phyloP scores from a whole-genome alignment of 2,888 invertebrate species.

The Chloroclysta siterata region DNA sequence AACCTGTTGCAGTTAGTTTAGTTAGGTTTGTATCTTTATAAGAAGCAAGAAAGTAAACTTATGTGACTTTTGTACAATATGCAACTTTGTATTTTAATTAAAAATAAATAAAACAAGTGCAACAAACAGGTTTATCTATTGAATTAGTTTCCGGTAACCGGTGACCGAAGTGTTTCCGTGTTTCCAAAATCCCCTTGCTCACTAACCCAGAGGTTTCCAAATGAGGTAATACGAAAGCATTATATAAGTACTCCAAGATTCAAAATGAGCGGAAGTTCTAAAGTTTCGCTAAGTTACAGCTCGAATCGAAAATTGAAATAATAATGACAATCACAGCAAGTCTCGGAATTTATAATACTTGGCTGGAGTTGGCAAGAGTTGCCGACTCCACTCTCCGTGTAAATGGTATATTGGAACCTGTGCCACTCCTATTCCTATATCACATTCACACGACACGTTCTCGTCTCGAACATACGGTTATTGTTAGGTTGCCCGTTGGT shows the following conservation, averaged over 20 bases:
- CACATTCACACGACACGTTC: not conserved
- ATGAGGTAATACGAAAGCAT: no score
- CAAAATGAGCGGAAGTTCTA: slow-evolving; percentile 21
- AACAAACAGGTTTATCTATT: no score
- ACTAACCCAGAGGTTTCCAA: no score
- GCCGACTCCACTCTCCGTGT: not conserved
- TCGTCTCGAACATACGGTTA: not conserved
- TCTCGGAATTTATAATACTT: slow-evolving; percentile 69
- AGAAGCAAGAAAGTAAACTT: no score
- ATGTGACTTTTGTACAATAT: no score
- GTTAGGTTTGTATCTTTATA: no score
- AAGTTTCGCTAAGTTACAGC: slow-evolving; percentile 31
- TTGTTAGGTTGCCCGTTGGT: no score
- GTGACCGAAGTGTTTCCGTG: no score
- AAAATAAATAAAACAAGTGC: no score
- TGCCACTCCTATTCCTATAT: slow-evolving; percentile 8
- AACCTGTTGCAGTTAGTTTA: not conserved
- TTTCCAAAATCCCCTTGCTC: no score
- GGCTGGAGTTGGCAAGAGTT: slow-evolving; percentile 45
- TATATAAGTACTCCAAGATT: slow-evolving; percentile 4
- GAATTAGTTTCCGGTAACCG: no score
- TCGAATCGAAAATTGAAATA: slow-evolving; percentile 57
- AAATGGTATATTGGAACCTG: not conserved
- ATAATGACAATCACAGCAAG: slow-evolving; percentile 56
- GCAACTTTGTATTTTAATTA: no score